These are phyloP conservation scores for Adelosebastes latens DNA, from an alignment of 2,797 vertebrate genomes.

Conservation along the genomic window DNA sequence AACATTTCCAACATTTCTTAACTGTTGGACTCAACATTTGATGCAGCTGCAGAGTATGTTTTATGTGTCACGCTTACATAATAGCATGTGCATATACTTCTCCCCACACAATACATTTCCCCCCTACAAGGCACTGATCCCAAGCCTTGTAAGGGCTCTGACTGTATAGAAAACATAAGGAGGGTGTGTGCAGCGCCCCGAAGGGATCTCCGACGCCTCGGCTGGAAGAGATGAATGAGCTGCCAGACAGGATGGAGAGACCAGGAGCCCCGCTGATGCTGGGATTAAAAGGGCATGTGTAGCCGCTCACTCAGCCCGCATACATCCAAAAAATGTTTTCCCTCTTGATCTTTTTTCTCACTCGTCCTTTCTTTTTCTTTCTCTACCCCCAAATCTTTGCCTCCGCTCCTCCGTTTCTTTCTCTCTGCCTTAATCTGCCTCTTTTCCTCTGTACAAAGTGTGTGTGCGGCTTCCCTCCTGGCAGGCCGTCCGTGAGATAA, in stretches of 20 bases:
- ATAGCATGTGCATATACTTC: not conserved
- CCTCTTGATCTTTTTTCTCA: constrained; percentile 1
- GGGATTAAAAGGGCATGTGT: constrained; percentile 58
- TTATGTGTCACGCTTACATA: constrained; percentile 18
- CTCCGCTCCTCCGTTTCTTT: not conserved
- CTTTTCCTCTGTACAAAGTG: constrained; percentile 5
- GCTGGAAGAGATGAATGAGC: constrained; percentile 65
- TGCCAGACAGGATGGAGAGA: constrained; percentile 53
- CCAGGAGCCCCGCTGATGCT: constrained; percentile 35
- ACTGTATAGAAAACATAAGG: constrained; percentile 20
- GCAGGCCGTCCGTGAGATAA: constrained; percentile 49
- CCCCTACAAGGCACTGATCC: not conserved
- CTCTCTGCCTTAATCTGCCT: not conserved
- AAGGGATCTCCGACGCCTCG: constrained; percentile 21
- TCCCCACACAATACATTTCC: constrained; percentile 3
- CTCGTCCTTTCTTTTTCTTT: not conserved
- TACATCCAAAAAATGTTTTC: constrained; percentile 50
- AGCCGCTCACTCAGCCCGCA: constrained; percentile 33
- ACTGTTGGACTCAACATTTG: not conserved
- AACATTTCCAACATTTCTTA: not conserved
- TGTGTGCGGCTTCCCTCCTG: constrained; percentile 42
- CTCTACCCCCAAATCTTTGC: not conserved
- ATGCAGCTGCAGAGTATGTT: constrained; percentile 1
- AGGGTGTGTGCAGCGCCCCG: constrained; percentile 1
- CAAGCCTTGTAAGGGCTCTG: not conserved